Conservation (phyloP, 2,113 vertebrate genomes). For the Bolborhynchus lineola region DNA sequence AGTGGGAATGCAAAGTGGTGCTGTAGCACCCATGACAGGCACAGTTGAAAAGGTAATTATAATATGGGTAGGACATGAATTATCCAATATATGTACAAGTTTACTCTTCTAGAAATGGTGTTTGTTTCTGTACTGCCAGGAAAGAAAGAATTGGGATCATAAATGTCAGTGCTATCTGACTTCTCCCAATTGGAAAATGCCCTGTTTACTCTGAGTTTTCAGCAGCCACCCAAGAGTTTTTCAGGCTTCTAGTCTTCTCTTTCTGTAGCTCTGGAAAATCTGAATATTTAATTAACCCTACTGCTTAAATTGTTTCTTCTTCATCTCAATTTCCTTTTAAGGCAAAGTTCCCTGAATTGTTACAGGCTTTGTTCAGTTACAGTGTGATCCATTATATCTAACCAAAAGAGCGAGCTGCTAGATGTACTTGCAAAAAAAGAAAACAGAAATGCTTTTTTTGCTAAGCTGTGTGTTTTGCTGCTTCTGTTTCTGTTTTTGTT, state of each 20-base stretch:
- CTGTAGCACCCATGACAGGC: constrained; percentile 93
- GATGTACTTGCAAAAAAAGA: neutral
- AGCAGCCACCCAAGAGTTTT: neutral
- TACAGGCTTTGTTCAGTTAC: neutral
- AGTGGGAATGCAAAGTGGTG: constrained; percentile 74
- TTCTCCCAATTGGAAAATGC: neutral
- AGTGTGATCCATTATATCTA: neutral
- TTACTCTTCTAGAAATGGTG: neutral
- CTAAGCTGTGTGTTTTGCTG: neutral
- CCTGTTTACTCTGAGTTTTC: neutral
- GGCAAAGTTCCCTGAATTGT: neutral
- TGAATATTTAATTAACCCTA: neutral
- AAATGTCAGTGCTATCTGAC: neutral
- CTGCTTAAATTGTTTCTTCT: neutral
- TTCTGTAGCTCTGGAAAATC: neutral
- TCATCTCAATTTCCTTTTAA: neutral
- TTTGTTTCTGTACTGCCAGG: neutral
- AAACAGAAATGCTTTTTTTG: neutral
- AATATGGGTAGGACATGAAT: neutral
- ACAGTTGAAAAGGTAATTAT: constrained; percentile 92
- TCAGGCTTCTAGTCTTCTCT: neutral
- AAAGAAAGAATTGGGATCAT: neutral
- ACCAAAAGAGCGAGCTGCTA: neutral
- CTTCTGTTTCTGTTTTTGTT: neutral
- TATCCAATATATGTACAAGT: neutral